Base-by-base conservation (phyloP, 2,797 vertebrate genomes). In the Vespertilio murinus region DNA sequence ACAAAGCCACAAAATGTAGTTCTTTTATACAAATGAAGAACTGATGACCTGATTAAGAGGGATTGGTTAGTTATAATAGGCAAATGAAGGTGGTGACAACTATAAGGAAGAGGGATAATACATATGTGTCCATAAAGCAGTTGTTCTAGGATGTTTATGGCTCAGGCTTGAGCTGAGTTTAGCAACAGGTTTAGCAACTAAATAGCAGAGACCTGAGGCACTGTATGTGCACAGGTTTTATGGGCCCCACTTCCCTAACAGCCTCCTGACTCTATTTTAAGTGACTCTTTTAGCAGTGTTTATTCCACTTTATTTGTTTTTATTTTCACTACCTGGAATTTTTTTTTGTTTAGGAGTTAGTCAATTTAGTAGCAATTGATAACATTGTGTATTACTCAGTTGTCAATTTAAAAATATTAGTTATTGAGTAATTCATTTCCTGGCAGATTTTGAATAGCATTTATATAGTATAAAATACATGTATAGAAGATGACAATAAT, bases 361-460 rank as follows among this genome's bases (percentile, higher is more conserved):
- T 5, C 16, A 56, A 38, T 67, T 88, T 79, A 61, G 23, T 78
- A 70, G 30, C 61, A 69, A 47, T 70, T 0, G 3, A 16, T 75
- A 70, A 80, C 4, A 87, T 78, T 2, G 40, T 5, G 64, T 80
- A 83, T 28, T 45, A 82, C 13, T 91, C 45, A 91, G 35, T 42
- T 64, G 33, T 65, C 7, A 25, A 74, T 74, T 82, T 35, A 83
- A 5, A 65, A 83, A 65, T 4, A 91, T 87, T 2, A 35, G 10
- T 47, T 88, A 88, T 4, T 47, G 20, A 74, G 74, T 84, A 71
- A 56, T 70, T 81, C 25, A 71, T 56, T 87, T 87, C 17, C 71
- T 74, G 59, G 61, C 5, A 90, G 28, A 91, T 65, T 95, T 91
- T 78, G 77, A 93, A 64, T 82, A 25, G 7, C 22, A 64, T 65